phyloP scores from a whole-genome alignment of 2,113 vertebrate species.

The Fregata magnificens region DNA sequence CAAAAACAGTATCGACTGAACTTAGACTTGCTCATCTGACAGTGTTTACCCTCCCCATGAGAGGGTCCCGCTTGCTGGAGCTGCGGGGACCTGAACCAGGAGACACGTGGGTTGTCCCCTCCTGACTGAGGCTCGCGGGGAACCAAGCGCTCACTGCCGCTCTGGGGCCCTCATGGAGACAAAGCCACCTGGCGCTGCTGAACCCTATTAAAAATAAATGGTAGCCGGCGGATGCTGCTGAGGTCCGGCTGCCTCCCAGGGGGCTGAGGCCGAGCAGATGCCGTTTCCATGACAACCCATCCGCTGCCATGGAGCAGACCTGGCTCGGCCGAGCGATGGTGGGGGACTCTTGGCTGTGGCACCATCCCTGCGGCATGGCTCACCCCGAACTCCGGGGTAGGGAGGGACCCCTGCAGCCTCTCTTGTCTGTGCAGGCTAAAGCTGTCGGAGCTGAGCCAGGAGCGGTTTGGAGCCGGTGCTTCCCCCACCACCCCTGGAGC shows the following conservation, averaged over 20 bases:
- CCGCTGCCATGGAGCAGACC: background rate
- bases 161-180: background rate
- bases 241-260: constrained; percentile 21
- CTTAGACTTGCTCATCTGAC: background rate
- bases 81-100: background rate
- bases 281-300: constrained; percentile 59
- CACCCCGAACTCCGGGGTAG: background rate
- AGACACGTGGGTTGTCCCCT: background rate
- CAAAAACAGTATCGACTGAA: background rate
- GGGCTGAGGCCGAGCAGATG: constrained; percentile 44
- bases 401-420: background rate
- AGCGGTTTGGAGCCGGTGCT: background rate
- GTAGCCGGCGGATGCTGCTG: background rate
- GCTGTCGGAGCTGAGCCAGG: background rate
- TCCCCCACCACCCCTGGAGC: background rate
- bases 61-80: background rate
- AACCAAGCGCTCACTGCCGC: background rate
- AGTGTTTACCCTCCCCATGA: background rate
- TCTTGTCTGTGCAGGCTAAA: background rate
- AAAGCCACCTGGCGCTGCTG: background rate
- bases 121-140: fast-evolving
- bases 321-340: fast-evolving
- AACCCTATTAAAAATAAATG: constrained; percentile 33
- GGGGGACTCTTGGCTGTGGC: background rate
- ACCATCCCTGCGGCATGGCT: background rate